Evolutionary conservation across 2,888 invertebrate species (phyloP).

Genomic region (Formica aserva): DNA sequence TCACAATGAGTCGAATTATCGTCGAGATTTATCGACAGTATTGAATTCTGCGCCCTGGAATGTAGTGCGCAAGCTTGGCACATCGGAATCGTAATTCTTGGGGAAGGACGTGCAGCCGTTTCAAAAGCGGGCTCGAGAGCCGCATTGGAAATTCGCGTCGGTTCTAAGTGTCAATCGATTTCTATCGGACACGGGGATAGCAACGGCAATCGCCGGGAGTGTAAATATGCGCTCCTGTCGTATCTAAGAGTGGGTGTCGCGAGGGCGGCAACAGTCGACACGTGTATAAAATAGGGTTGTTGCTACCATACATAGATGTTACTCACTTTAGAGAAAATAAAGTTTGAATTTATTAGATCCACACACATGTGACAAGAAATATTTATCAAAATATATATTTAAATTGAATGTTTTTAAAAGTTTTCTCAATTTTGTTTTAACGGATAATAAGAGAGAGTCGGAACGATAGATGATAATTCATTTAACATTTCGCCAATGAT

Average conservation of each 20-base stretch:
- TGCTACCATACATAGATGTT: not conserved
- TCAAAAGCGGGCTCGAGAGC: slow-evolving; percentile 40
- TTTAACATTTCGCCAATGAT: not conserved
- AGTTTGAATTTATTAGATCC: not conserved
- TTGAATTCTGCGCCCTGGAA: slow-evolving; percentile 34
- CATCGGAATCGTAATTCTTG: slow-evolving; percentile 43
- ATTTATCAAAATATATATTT: not conserved
- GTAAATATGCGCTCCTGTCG: slow-evolving; percentile 38
- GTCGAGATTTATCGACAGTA: slow-evolving; percentile 60
- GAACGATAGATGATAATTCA: not conserved
- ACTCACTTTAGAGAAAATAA: not conserved
- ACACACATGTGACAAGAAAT: not conserved
- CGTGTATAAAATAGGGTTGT: not conserved
- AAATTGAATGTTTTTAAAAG: not conserved
- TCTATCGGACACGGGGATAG: slow-evolving; percentile 41
- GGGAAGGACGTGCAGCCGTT: slow-evolving; percentile 45
- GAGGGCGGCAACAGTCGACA: slow-evolving; percentile 5
- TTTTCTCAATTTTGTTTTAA: not conserved
- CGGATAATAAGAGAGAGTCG: not conserved
- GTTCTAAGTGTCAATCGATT: slow-evolving; percentile 51
- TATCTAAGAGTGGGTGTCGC: slow-evolving; percentile 3
- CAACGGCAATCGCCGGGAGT: slow-evolving; percentile 44
- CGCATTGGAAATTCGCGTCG: slow-evolving; percentile 53
- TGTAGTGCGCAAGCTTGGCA: slow-evolving; percentile 52
- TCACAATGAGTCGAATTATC: slow-evolving; percentile 55